These are phyloP conservation scores for Xerus inauris DNA, from an alignment of 2,113 vertebrate genomes.

Conservation along the genomic window DNA sequence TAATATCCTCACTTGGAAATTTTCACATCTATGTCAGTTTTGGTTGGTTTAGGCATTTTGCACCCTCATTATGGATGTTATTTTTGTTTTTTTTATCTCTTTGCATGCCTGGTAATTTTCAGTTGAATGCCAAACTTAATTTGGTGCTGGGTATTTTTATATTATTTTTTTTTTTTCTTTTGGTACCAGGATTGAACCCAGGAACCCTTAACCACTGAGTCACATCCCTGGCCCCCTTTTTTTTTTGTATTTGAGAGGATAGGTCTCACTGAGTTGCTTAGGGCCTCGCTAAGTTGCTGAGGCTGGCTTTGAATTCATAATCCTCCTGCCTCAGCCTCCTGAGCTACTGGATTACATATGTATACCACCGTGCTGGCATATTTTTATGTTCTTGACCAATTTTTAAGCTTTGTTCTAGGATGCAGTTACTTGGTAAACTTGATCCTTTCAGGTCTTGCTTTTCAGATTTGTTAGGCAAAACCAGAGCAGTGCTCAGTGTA, in stretches of 20 bases:
- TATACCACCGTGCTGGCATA: not conserved
- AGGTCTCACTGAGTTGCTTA: too few species aligned
- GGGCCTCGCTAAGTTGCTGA: too few species aligned
- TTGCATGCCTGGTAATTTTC: not conserved
- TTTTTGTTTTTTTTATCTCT: not conserved
- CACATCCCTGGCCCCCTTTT: too few species aligned
- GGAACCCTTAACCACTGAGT: too few species aligned
- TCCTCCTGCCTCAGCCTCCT: too few species aligned
- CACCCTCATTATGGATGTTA: not conserved
- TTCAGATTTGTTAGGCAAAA: not conserved
- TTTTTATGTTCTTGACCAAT: constrained; percentile 25
- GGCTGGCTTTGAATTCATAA: too few species aligned
- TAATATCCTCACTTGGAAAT: not conserved
- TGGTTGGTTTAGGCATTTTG: constrained; percentile 25
- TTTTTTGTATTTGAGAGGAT: too few species aligned
- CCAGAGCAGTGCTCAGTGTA: not conserved
- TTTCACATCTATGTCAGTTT: not conserved
- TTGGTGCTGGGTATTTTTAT: not conserved
- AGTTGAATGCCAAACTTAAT: not conserved
- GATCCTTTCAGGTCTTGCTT: not conserved
- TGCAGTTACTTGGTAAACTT: not conserved
- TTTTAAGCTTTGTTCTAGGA: not conserved
- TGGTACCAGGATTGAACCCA: too few species aligned
- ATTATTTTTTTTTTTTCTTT: not conserved
- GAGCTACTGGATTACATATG: too few species aligned